These are phyloP conservation scores for Hemistola chrysoprasaria DNA, from an alignment of 2,888 invertebrate genomes.

Conservation along the genomic window DNA sequence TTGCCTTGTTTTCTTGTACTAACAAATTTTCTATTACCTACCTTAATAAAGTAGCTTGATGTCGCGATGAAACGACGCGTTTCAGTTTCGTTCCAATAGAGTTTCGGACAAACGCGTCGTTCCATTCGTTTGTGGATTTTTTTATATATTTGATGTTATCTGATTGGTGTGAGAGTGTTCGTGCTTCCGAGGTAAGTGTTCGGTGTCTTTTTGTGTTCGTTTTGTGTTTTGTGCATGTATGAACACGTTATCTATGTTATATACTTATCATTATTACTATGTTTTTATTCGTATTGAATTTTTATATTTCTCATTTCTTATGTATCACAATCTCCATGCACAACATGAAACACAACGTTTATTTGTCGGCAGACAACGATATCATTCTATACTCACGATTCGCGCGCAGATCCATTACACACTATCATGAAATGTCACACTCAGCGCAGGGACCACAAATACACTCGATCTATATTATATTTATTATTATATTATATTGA, in stretches of 20 bases:
- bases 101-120: conserved; percentile 58
- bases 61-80: conserved; percentile 69
- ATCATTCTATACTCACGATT: conserved; percentile 50
- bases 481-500: conserved; percentile 39
- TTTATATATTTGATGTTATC: conserved; percentile 47
- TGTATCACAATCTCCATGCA: conserved; percentile 68
- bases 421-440: conserved; percentile 32
- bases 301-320: conserved; percentile 61
- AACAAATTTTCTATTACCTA: conserved; percentile 61
- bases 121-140: conserved; percentile 58
- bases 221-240: conserved; percentile 65
- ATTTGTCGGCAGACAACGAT: conserved; percentile 49
- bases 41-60: conserved; percentile 66
- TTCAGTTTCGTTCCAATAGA: conserved; percentile 34
- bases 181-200: conserved; percentile 68
- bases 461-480: conserved; percentile 44
- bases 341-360: conserved; percentile 62
- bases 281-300: conserved; percentile 57
- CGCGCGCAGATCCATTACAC: conserved; percentile 55
- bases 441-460: conserved; percentile 31
- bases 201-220: conserved; percentile 67
- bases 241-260: conserved; percentile 48
- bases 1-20: conserved; percentile 74
- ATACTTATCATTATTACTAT: conserved; percentile 42
- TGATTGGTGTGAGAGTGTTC: conserved; percentile 42